A percentile compares a stretch with the other conserved stretches of the same genome.
phyloP scores from a whole-genome alignment of 2,113 vertebrate genomes.

The Patagioenas fasciata region DNA sequence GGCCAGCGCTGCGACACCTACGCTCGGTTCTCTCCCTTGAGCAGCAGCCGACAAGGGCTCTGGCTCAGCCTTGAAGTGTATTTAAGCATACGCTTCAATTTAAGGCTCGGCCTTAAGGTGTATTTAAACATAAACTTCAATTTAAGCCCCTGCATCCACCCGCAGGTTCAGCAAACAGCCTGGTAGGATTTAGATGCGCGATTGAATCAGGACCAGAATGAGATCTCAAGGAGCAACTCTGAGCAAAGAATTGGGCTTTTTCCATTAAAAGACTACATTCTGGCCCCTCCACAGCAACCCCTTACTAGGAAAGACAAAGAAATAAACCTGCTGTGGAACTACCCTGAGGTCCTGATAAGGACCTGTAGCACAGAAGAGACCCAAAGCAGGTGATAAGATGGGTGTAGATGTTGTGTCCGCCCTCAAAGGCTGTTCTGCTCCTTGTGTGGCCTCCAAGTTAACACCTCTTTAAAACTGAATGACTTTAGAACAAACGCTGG shows the following conservation, averaged over 20 bases:
- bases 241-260: background rate
- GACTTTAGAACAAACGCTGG: background rate
- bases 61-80: background rate
- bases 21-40: accelerated
- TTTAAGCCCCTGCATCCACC: background rate
- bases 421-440: background rate
- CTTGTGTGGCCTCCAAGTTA: background rate
- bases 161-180: background rate
- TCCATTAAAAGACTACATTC: background rate
- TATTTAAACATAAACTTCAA: background rate
- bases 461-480: background rate
- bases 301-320: background rate
- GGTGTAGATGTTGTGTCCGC: background rate
- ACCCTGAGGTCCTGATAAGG: background rate
- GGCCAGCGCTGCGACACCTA: background rate
- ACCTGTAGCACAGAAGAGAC: background rate
- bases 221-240: background rate
- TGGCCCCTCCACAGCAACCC: background rate
- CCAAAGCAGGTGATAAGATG: background rate
- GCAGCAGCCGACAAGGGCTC: background rate
- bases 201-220: accelerated
- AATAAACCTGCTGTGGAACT: background rate
- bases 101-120: background rate
- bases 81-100: background rate
- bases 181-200: background rate